Conservation (phyloP, 2,797 vertebrate species). For the Telmatherina bonti region DNA sequence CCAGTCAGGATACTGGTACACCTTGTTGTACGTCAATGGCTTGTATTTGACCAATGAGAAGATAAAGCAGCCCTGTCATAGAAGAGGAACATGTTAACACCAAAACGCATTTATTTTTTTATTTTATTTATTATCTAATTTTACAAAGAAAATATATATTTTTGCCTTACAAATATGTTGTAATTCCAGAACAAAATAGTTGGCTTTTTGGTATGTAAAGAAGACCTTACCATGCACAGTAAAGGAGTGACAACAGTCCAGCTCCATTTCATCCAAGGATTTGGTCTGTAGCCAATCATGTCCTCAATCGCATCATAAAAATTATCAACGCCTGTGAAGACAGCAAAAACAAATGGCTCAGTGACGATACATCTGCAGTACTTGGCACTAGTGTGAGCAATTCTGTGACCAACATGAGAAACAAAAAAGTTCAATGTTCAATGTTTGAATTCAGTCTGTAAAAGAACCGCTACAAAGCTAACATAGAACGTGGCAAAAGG, state of each 20-base stretch:
- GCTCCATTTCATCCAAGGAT: constrained; percentile 99
- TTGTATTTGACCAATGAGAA: constrained; percentile 98
- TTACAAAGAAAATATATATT: not conserved
- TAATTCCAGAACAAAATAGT: not conserved
- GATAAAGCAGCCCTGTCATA: constrained; percentile 92
- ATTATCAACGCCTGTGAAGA: constrained; percentile 85
- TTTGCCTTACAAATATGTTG: not conserved
- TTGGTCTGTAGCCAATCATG: constrained; percentile 99
- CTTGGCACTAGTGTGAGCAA: not conserved
- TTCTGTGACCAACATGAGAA: not conserved
- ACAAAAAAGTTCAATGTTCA: not conserved
- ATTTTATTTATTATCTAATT: too few relatives aligned
- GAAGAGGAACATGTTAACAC: not conserved
- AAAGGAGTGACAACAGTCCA: constrained; percentile 94
- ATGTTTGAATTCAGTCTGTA: too few relatives aligned
- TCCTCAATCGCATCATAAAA: constrained; percentile 98
- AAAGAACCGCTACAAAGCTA: too few relatives aligned
- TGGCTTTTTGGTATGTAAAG: not conserved
- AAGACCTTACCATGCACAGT: constrained; percentile 90
- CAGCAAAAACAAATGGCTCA: not conserved
- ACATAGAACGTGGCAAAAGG: too few relatives aligned
- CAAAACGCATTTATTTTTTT: too few relatives aligned
- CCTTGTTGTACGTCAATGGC: constrained; percentile 97
- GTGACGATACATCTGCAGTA: not conserved
- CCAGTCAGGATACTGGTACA: constrained; percentile 95